phyloP scores from a whole-genome alignment of 23 tunicate species.

The Diplosoma virens region DNA sequence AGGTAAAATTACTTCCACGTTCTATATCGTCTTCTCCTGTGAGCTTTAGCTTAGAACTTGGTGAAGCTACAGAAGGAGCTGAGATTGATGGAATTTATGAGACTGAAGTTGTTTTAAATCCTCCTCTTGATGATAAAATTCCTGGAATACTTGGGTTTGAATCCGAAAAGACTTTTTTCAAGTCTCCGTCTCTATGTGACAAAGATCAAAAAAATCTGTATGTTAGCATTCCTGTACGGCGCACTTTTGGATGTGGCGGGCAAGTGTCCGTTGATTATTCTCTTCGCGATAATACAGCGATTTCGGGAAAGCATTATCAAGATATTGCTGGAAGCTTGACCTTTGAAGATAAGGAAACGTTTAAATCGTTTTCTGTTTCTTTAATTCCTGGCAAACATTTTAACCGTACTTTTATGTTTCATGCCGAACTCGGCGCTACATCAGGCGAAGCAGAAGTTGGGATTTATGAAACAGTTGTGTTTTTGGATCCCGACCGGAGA shows the following conservation, averaged over 20 bases:
- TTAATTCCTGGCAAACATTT: slow-evolving; percentile 56
- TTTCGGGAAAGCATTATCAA: slow-evolving; percentile 75
- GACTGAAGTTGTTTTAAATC: slow-evolving; percentile 61
- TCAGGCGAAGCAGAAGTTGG: slow-evolving; percentile 88
- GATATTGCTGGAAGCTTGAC: slow-evolving; percentile 67
- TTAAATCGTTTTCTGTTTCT: slow-evolving; percentile 39
- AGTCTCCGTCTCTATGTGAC: background rate
- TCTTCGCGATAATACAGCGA: slow-evolving; percentile 92
- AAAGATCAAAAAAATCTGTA: slow-evolving; percentile 7
- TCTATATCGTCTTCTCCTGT: slow-evolving; percentile 10
- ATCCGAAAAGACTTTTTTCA: slow-evolving; percentile 19
- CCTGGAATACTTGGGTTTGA: slow-evolving; percentile 88
- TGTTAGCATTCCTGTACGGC: slow-evolving; percentile 62
- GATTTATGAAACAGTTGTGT: slow-evolving; percentile 79
- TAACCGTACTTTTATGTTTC: slow-evolving; percentile 43
- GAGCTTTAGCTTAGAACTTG: slow-evolving; percentile 69
- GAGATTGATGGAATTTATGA: slow-evolving; percentile 74
- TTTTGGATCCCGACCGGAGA: slow-evolving; percentile 29
- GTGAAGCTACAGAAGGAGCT: slow-evolving; percentile 63
- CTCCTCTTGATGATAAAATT: slow-evolving; percentile 51
- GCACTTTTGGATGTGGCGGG: slow-evolving; percentile 86
- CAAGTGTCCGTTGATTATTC: slow-evolving; percentile 74
- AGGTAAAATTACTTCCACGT: slow-evolving; percentile 41
- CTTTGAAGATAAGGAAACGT: slow-evolving; percentile 56
- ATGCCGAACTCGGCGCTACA: slow-evolving; percentile 71